A percentile compares a stretch with the other conserved stretches of the same genome.
Evolutionary conservation across 2,888 invertebrate species (phyloP).

Genomic region (Gastrophysa polygoni): DNA sequence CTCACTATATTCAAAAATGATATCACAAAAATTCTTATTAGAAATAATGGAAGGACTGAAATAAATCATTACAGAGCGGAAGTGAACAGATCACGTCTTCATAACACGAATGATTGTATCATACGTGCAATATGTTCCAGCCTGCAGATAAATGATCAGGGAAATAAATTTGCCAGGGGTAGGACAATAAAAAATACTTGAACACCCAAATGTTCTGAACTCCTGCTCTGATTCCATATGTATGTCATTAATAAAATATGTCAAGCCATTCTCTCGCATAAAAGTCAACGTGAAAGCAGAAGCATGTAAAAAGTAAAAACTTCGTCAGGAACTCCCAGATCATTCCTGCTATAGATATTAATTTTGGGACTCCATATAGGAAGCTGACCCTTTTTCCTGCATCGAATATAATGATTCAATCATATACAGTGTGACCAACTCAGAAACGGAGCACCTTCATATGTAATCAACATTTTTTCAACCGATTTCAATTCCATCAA

Average conservation of each 20-base stretch:
- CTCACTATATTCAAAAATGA: too few relatives aligned
- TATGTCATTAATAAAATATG: constrained; percentile 23
- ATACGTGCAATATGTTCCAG: too few relatives aligned
- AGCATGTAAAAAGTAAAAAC: constrained; percentile 23
- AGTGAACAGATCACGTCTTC: too few relatives aligned
- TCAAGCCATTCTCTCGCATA: constrained; percentile 10
- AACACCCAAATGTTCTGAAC: constrained; percentile 7
- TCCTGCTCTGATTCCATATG: constrained; percentile 18
- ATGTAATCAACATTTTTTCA: too few relatives aligned
- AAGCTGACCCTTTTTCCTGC: not conserved
- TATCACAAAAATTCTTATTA: too few relatives aligned
- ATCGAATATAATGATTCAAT: not conserved
- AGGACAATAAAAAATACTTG: not conserved
- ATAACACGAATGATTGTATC: too few relatives aligned
- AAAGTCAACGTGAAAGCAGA: constrained; percentile 18
- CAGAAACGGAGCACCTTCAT: too few relatives aligned
- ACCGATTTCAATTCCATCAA: too few relatives aligned
- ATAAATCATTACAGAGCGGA: too few relatives aligned
- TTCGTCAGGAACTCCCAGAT: constrained; percentile 16
- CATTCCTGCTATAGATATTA: constrained; percentile 16
- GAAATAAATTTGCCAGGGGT: not conserved
- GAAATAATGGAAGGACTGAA: too few relatives aligned
- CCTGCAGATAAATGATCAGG: not conserved
- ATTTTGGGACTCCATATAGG: not conserved
- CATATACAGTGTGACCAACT: too few relatives aligned